A percentile compares a stretch with the other conserved stretches of the same genome.
phyloP scores from a whole-genome alignment of 2,797 vertebrate species.

The Mus caroli region DNA sequence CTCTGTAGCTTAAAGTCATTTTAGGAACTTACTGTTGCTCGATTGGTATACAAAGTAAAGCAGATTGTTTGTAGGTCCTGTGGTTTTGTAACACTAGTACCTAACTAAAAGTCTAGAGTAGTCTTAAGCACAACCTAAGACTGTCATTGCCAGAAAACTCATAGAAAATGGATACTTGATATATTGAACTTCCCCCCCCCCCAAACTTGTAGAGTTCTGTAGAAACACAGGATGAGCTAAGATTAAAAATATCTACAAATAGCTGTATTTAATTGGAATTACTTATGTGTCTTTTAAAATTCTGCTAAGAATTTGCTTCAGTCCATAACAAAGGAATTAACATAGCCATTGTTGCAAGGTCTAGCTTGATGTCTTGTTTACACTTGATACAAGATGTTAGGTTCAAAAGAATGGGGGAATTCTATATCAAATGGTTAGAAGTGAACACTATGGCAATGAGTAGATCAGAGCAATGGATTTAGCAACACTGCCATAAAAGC shows the following conservation, averaged over 20 bases:
- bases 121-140: not conserved
- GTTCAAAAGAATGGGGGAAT: not conserved
- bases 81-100: not conserved
- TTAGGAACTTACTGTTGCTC: not conserved
- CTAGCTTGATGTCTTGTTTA: not conserved
- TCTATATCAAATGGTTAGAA: not conserved
- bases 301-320: slow-evolving; percentile 34
- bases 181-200: not conserved
- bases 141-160: not conserved
- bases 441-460: not conserved
- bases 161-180: not conserved
- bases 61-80: not conserved
- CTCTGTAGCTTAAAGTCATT: slow-evolving; percentile 20
- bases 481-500: not conserved
- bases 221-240: slow-evolving; percentile 14
- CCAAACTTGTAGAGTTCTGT: not conserved
- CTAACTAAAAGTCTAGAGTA: not conserved
- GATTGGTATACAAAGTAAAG: not conserved
- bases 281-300: slow-evolving; percentile 1
- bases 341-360: not conserved
- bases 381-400: not conserved
- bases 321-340: not conserved
- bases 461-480: not conserved
- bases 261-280: slow-evolving; percentile 39
- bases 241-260: not conserved